Evolutionary conservation across 1,140 invertebrate genomes (phyloP).

Genomic region (Psix sp.): DNA sequence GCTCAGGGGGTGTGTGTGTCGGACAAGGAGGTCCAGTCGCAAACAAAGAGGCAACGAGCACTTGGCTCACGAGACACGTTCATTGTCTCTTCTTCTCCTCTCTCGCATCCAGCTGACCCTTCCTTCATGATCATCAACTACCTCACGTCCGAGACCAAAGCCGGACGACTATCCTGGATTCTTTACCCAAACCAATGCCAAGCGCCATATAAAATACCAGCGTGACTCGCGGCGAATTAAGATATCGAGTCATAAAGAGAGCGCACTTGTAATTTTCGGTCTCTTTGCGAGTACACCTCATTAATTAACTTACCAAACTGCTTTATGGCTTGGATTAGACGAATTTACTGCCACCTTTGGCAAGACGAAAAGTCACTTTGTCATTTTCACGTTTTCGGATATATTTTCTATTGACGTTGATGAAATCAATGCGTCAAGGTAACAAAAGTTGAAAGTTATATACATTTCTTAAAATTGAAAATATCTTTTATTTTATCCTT

Average conservation of each 20-base stretch:
- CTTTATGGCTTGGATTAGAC: too few relatives aligned
- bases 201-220: slow-evolving; percentile 53
- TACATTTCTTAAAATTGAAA: too few relatives aligned
- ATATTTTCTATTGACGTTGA: too few relatives aligned
- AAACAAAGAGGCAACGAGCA: slow-evolving; percentile 23
- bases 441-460: too few relatives aligned
- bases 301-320: too few relatives aligned
- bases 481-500: too few relatives aligned
- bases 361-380: too few relatives aligned
- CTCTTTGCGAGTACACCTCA: background rate
- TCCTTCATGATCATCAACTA: slow-evolving; percentile 60
- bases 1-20: slow-evolving; percentile 10
- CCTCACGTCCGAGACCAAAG: slow-evolving; percentile 48
- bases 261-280: background rate
- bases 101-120: slow-evolving; percentile 55
- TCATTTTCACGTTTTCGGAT: too few relatives aligned
- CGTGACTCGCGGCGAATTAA: slow-evolving; percentile 30
- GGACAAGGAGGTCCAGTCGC: background rate
- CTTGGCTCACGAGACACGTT: slow-evolving; percentile 70
- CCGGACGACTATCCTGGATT: slow-evolving; percentile 31
- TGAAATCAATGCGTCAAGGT: too few relatives aligned
- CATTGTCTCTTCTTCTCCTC: slow-evolving; percentile 63
- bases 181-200: slow-evolving; percentile 48
- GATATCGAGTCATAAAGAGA: slow-evolving; percentile 19
- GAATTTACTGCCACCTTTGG: too few relatives aligned